A percentile compares a stretch with the other conserved stretches of the same genome.
Conservation (phyloP, 2,888 invertebrate genomes). For the Margaritifera margaritifera region DNA sequence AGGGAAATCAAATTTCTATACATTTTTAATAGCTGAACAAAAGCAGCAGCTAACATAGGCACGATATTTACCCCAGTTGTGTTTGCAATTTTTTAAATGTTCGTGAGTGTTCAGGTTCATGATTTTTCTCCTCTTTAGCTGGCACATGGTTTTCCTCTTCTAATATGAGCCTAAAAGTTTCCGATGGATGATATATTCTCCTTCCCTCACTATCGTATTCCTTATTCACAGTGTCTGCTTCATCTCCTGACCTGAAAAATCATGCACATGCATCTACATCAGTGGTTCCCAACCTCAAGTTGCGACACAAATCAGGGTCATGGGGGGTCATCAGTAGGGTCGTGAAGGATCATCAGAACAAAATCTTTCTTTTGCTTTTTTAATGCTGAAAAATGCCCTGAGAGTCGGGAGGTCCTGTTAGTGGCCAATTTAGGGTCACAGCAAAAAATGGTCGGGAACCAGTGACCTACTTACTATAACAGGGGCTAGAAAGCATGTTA, state of each 20-base stretch:
- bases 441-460: too few relatives aligned
- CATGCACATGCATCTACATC: slow-evolving; percentile 12
- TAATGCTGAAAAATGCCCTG: too few relatives aligned
- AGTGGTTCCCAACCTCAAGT: too few relatives aligned
- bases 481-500: neutral
- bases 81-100: slow-evolving; percentile 62
- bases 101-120: slow-evolving; percentile 57
- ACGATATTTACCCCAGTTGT: slow-evolving; percentile 36
- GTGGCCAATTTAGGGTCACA: too few relatives aligned
- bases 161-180: slow-evolving; percentile 62
- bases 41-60: too few relatives aligned
- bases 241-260: slow-evolving; percentile 24
- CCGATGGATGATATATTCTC: slow-evolving; percentile 59
- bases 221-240: slow-evolving; percentile 5
- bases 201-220: slow-evolving; percentile 46
- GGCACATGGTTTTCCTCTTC: slow-evolving; percentile 50
- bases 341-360: slow-evolving; percentile 4
- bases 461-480: too few relatives aligned
- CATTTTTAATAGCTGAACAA: too few relatives aligned
- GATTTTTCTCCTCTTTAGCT: slow-evolving; percentile 40
- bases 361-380: too few relatives aligned
- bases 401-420: too few relatives aligned
- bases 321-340: too few relatives aligned
- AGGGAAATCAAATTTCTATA: too few relatives aligned
- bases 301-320: too few relatives aligned